phyloP scores from a whole-genome alignment of 2,113 vertebrate species.

The Percopsis transmontana region DNA sequence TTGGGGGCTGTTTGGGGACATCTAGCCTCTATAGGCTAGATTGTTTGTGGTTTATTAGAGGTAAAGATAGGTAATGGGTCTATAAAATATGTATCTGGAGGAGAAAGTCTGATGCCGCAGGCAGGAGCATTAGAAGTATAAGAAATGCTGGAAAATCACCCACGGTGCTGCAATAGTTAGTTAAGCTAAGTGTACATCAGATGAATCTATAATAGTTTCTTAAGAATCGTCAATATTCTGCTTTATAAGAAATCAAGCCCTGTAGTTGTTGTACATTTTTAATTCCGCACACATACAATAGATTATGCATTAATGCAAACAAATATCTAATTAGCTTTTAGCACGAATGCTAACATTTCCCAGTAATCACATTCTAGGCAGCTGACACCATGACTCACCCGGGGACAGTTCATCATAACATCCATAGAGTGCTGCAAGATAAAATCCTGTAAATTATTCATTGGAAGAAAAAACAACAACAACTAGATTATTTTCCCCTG shows the following conservation, averaged over 20 bases:
- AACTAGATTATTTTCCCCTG: slow-evolving; percentile 28
- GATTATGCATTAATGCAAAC: slow-evolving; percentile 19
- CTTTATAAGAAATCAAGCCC: neutral
- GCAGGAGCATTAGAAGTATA: neutral
- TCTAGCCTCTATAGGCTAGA: neutral
- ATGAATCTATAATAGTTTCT: neutral
- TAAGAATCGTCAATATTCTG: neutral
- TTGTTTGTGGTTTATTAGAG: neutral
- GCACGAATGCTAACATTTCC: slow-evolving; percentile 41
- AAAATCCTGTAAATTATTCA: slow-evolving; percentile 75
- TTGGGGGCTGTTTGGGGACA: slow-evolving; percentile 8
- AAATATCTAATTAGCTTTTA: slow-evolving; percentile 22
- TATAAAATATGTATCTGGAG: slow-evolving; percentile 18
- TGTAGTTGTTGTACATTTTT: no score
- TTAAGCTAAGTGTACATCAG: neutral
- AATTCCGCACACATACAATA: neutral
- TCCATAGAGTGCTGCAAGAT: slow-evolving; percentile 64
- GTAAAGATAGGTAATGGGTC: neutral
- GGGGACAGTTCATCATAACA: slow-evolving; percentile 60
- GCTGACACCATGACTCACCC: slow-evolving; percentile 63
- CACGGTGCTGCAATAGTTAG: neutral
- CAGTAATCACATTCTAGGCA: slow-evolving; percentile 47
- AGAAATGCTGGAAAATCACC: slow-evolving; percentile 1
- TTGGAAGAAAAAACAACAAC: slow-evolving; percentile 38
- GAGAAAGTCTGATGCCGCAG: slow-evolving; percentile 4